phyloP scores from a whole-genome alignment of 2,113 vertebrate species.

The Nothoprocta pentlandii region DNA sequence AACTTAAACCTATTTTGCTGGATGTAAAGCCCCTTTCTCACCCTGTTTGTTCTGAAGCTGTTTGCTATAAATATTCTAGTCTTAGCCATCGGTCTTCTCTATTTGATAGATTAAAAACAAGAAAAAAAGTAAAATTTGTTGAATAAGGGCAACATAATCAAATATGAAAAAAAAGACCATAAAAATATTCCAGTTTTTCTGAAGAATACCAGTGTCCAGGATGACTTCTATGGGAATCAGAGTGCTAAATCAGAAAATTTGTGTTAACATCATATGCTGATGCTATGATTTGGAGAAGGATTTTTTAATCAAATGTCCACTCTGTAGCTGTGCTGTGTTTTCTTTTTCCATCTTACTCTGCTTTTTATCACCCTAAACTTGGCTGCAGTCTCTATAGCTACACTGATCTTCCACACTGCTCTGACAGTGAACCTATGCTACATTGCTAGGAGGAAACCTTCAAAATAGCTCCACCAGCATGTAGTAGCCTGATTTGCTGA shows the following conservation, averaged over 20 bases:
- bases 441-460: not conserved
- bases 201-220: not conserved
- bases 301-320: not conserved
- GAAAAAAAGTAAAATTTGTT: not conserved
- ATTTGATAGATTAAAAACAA: not conserved
- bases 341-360: not conserved
- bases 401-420: not conserved
- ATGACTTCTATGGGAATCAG: not conserved
- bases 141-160: not conserved
- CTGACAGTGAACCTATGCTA: not conserved
- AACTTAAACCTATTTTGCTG: not conserved
- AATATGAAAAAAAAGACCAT: not conserved
- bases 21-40: not conserved
- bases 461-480: not conserved
- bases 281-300: not conserved
- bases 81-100: not conserved
- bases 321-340: not conserved
- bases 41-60: not conserved
- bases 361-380: not conserved
- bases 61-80: not conserved
- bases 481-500: not conserved
- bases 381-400: not conserved
- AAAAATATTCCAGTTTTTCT: not conserved
- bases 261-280: rapidly evolving
- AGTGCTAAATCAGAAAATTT: not conserved